Evolutionary conservation across 2,888 invertebrate species (phyloP), one percentile per base, ranked within the genome.

Genomic region (Cephonodes hylas): DNA sequence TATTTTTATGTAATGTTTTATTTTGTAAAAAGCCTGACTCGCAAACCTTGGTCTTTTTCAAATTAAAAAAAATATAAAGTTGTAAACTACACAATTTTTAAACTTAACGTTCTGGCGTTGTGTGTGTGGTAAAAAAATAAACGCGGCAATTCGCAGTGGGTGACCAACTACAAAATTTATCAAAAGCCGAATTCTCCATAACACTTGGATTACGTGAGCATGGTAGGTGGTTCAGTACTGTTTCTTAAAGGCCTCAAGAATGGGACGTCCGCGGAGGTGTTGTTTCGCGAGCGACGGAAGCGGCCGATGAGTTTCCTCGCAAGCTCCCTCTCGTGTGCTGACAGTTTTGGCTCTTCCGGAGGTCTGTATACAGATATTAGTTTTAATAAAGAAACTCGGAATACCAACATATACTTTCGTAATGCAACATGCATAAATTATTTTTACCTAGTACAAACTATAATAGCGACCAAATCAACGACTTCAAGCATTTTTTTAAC

Each of bases 231-330:
- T 57, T 69, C 75, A 2, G 82, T 77, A 58, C 70, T 76, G 58
- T 76, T 66, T 27, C 53, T 76, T 18, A 85, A 69, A 1, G 85
- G 82, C 58, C 84, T 76, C n/a, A 88, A 69, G 64, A 87, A 86
- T 1, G 85, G 81, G 31, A 69, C 64, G 0, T 64, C 66, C 3
- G 81, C 76, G 0, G 79, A 65, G 2, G 79, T 81, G 61, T 69
- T 77, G 65, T 84, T 84, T 58, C 80, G 76, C 0, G 88, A 88
- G 20, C 90, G 81, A 42, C 89, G 83, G 67, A 86, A 86, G 6
- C 89, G 79, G 1, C 89, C 89, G 45, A 89, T 89, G 18, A 90
- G 81, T 62, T 81, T 77, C 15, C 83, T 83, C 0, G 89, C 88
- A 27, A 91, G 67, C 42, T 88, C 86, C 64, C 78, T 79, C 64